Base-by-base conservation (phyloP, 2,113 vertebrate species). In the Pseudois nayaur region DNA sequence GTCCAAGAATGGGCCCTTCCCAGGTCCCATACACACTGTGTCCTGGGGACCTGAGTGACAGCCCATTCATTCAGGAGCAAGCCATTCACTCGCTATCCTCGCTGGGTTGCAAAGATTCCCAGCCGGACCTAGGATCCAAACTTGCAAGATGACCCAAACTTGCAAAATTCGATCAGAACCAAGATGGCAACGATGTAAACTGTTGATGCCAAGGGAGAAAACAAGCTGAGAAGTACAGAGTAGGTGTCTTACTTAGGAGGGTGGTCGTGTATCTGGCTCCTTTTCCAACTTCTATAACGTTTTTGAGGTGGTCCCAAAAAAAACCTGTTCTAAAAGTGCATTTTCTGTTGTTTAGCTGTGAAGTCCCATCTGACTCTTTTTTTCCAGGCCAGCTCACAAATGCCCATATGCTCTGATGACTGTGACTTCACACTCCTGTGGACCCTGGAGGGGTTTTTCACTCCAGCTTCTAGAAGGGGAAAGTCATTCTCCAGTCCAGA, bases 141-240 rank as follows among this genome's bases (percentile, higher is more conserved):
- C 7, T 71, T 43, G 23, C 71, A 74, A 43, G 36, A 43, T 74
- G 36, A 74, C 36, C 71, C 71, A 74, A 13, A 87, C 4, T 8
- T 11, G 15, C 48, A 45, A 36, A 40, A 25, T 33, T 50, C 12
- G 1, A 12, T 36, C 36, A 40, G 79, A 79, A 10, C 36, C 52
- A 1, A 60, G 45, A 9, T 12, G 7, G 9, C 62, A 9, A 8
- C 1, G 4, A 36, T 36, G 27, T 25, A 14, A 17, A 31, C 1
- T 4, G 9, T 1, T 0, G 23, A 60, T 2, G 12, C 9, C 0
- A 0, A 6, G 29, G 21, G 23, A 27, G 15, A 12, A 23, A 13
- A 11, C 9, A 0, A 13, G 31, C 59, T 8, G 0, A 0, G 33
- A 33, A 7, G 12, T 1, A 16, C 43, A 29, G 15, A 7, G 27